Percentiles rank a stretch among this genome's conserved stretches.
Evolutionary conservation across 1,140 invertebrate genomes (phyloP).

Genomic region (Drosophila guanche): DNA sequence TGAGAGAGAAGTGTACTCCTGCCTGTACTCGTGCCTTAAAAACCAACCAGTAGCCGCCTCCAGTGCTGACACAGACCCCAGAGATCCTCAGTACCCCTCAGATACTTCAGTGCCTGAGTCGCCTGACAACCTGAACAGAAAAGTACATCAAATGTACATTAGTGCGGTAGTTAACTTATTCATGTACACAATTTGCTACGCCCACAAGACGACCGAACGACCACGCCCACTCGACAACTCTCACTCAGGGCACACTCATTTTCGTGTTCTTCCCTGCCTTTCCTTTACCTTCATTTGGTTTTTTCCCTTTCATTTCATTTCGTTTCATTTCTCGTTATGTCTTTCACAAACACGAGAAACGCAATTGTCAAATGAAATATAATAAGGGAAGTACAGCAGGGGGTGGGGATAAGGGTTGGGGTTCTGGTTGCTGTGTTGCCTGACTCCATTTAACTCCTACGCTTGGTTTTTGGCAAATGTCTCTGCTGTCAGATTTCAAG

Average conservation of each 20-base stretch:
- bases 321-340: no score
- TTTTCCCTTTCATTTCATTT: no score
- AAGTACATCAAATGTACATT: conserved; percentile 76
- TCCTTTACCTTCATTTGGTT: no score
- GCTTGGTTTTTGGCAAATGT: conserved; percentile 37
- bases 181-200: conserved; percentile 51
- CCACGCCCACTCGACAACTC: conserved; percentile 1
- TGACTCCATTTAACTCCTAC: conserved; percentile 60
- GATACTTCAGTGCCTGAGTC: not conserved
- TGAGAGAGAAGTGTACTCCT: no score
- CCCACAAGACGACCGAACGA: conserved; percentile 14
- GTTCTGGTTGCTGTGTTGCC: conserved; percentile 39
- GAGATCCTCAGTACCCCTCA: not conserved
- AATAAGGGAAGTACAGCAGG: conserved; percentile 38
- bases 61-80: not conserved
- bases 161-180: conserved; percentile 74
- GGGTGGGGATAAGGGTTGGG: not conserved
- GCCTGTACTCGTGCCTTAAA: no score
- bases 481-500: conserved; percentile 48
- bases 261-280: conserved; percentile 21
- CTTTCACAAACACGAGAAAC: no score
- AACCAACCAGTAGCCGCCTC: no score
- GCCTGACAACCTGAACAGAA: conserved; percentile 32
- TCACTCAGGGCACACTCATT: conserved; percentile 10
- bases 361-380: conserved; percentile 61